Evolutionary conservation across 2,888 invertebrate species (phyloP), one percentile per base, ranked within the genome.

Genomic region (Pollenia angustigena): DNA sequence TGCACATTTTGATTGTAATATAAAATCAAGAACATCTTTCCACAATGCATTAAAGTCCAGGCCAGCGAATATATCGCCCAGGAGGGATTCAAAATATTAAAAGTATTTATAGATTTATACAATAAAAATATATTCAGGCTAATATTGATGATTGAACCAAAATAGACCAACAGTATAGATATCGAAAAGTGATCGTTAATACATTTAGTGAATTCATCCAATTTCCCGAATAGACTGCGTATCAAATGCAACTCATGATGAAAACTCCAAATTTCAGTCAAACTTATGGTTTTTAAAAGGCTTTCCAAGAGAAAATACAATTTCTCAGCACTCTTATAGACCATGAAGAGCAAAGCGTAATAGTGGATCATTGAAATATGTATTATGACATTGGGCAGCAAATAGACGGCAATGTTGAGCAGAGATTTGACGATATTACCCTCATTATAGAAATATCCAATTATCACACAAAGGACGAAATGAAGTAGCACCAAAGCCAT

Each of bases 101-200:
- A 72, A 54, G 75, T 71, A 66, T 89, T 87, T 18, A 88, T 48
- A 62, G 87, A 87, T 80, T 89, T 89, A 48, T 90, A 90, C 12
- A 90, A 64, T 7, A 90, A 71, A 60, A 90, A 90, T 18, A 90
- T 68, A 81, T 90, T 90, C 3, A 90, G 48, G 58, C 89, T 88
- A 2, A 89, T 80, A 80, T 89, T 90, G 18, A 89, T 80, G 50
- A 88, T 88, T 0, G 90, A 89, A 12, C 90, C 90, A n/a, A 89
- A 74, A 72, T 88, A 90, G 14, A 88, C 81, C 54, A 88, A 52
- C 2, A 90, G 69, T 42, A 90, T 80, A 0, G 88, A 89, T n/a
- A 72, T 80, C 0, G 87, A 81, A 78, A 89, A 90, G 10, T 85
- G 50, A n/a, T 85, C 85, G 48, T 89, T 90, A 12, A 90, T 85